Conservation (phyloP, 2,113 vertebrate genomes). For the Catagonus wagneri region DNA sequence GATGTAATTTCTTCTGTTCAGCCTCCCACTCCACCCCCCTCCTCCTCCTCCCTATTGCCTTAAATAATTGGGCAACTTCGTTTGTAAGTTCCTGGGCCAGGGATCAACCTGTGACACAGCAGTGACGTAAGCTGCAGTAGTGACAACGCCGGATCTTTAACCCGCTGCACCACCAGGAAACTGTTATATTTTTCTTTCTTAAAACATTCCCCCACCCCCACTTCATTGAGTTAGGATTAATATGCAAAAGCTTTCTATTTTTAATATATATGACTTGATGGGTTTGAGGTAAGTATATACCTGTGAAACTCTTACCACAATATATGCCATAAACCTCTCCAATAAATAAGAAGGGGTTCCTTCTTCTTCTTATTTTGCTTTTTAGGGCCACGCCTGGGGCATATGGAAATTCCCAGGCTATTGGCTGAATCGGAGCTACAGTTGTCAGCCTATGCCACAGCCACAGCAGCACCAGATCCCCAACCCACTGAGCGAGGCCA, state of each 20-base stretch:
- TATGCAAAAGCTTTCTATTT: not conserved
- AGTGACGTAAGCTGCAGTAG: no score
- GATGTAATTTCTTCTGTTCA: not conserved
- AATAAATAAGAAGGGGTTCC: not conserved
- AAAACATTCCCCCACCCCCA: not conserved
- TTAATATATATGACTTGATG: not conserved
- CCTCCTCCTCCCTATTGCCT: not conserved
- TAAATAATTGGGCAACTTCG: not conserved
- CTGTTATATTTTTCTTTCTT: not conserved
- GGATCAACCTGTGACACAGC: no score
- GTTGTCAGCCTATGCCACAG: no score
- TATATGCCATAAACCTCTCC: not conserved
- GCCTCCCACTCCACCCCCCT: rapidly evolving
- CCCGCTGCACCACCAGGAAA: no score
- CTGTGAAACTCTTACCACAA: not conserved
- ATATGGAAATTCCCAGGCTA: no score
- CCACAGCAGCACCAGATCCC: no score
- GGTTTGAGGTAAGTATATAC: not conserved
- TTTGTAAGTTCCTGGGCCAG: no score
- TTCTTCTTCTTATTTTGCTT: not conserved
- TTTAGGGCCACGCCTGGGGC: no score
- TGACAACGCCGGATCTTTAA: no score
- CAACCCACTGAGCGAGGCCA: no score
- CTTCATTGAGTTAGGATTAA: not conserved
- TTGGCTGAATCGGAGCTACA: no score